A percentile compares a stretch with the other conserved stretches of the same genome.
phyloP scores from a whole-genome alignment of 2,113 vertebrate genomes.

The Lathamus discolor region DNA sequence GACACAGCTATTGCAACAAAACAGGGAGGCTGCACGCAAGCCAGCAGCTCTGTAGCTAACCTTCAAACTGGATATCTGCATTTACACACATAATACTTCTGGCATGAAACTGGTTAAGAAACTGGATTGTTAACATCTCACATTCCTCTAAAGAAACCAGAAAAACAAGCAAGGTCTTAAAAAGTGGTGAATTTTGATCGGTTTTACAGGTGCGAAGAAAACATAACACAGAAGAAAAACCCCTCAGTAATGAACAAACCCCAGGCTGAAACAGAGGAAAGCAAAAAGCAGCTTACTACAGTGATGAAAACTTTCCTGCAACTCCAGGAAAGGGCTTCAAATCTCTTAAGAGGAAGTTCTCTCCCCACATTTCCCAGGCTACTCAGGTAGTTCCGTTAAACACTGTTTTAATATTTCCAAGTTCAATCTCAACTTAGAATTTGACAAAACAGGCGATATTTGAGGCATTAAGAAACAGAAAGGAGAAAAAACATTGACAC shows the following conservation, averaged over 20 bases:
- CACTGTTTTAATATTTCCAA: background rate
- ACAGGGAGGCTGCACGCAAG: background rate
- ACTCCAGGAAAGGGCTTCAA: slow-evolving; percentile 12
- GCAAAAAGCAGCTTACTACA: background rate
- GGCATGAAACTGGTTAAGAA: background rate
- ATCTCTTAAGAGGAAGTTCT: slow-evolving; percentile 17
- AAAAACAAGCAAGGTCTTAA: background rate
- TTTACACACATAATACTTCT: background rate
- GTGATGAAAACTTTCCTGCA: background rate
- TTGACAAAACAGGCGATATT: background rate
- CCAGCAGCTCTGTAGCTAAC: background rate
- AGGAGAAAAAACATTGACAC: background rate
- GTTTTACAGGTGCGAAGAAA: slow-evolving; percentile 14
- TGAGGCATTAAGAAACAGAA: background rate
- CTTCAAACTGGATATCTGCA: background rate
- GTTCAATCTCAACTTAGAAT: background rate
- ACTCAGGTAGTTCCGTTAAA: background rate
- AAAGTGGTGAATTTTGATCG: background rate
- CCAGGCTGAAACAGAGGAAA: background rate
- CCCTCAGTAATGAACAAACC: background rate
- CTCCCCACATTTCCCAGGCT: background rate
- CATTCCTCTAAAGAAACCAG: background rate
- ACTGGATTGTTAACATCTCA: background rate
- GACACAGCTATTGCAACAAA: background rate
- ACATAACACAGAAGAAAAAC: background rate